Base-by-base conservation (phyloP, 2,888 invertebrate genomes). In the Agonopterix subpropinquella region DNA sequence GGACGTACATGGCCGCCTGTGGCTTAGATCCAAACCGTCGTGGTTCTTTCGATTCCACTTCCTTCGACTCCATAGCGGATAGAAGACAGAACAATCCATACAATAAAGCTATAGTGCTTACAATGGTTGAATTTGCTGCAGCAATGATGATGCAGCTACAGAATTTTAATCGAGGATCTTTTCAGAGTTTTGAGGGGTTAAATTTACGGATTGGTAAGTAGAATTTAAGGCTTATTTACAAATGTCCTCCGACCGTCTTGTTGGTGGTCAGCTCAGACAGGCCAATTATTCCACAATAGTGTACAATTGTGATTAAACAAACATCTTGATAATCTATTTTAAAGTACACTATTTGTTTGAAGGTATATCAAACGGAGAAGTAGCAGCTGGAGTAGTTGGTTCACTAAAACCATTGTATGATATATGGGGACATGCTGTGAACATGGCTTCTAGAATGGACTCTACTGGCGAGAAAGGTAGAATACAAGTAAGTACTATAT, bases 1-100 rank as follows among this genome's bases (percentile, higher is more conserved):
- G 96, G 91, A 98, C 98, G 0, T 98, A 98, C 67, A 98, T 98
- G 98, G 98, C 98, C 1, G 98, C 98, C 1, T 96, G 96, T 66
- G 98, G 98, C 0, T 87, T 98, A 45, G 94, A 95, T 62, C 92
- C 95, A 0, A 92, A 91, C 36, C 89, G 92, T 47, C 89, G 93
- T 50, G 90, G 91, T 64, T 92, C 92, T 2, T 80, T 82, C 0
- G 88, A 62, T 10, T 62, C 69, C 2, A 64, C 41, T 2, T 49
- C 48, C 10, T 61, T 56, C 28, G 59, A 47, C 11, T 64, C 67
- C 28, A 50, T 77, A 1, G 59, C 76, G 49, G 77, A 68, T 11
- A 67, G 59, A 55, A 71, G 64, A 8, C 74, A 77, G 45, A 80
- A 79, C 58, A 77, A 76, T 45, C 71, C 77, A 2, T 83, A 88